phyloP scores from a whole-genome alignment of 2,113 vertebrate species.

The Ictalurus furcatus region DNA sequence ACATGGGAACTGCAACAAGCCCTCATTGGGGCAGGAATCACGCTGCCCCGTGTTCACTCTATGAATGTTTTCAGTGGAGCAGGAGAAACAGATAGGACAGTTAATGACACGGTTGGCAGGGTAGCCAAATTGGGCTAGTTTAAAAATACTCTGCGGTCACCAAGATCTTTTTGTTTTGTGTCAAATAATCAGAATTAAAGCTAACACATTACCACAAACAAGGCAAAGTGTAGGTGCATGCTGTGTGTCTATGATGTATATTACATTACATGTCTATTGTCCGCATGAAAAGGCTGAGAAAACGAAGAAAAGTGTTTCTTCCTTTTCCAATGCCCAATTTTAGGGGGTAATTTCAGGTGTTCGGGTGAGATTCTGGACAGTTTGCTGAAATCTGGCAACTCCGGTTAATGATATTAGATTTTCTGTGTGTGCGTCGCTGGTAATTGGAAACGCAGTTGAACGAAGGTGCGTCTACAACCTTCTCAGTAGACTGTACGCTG shows the following conservation, averaged over 20 bases:
- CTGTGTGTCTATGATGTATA: background rate
- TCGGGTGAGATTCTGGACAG: background rate
- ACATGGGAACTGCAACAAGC: background rate
- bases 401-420: background rate
- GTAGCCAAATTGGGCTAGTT: background rate
- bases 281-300: background rate
- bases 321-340: too few relatives aligned
- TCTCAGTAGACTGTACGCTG: background rate
- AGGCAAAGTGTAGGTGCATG: background rate
- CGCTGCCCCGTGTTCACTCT: background rate
- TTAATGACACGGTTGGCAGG: background rate
- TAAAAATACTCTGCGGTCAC: background rate
- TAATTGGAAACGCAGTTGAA: background rate
- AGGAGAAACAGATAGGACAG: background rate
- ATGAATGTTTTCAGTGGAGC: background rate
- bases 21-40: background rate
- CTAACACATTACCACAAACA: background rate
- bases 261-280: background rate
- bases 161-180: background rate
- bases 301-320: too few relatives aligned
- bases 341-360: too few relatives aligned
- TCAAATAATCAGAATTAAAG: background rate
- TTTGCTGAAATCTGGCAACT: background rate
- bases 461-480: background rate
- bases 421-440: background rate